Base-by-base conservation (phyloP, 2,888 invertebrate genomes). In the Tolmerus cingulatus region DNA sequence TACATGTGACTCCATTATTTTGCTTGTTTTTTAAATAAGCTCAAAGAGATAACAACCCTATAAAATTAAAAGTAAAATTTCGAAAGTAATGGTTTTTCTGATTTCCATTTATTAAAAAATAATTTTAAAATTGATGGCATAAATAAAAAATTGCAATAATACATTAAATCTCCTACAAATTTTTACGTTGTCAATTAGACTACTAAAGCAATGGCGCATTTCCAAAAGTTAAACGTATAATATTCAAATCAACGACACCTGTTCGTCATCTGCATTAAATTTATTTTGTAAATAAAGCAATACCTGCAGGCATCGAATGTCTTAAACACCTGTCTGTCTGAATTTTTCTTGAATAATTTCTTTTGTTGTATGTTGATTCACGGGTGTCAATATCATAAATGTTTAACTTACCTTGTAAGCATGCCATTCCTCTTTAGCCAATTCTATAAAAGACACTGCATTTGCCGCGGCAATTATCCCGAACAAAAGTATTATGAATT, bases 351-450 rank as follows among this genome's bases (percentile, higher is more conserved):
- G 43, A 16, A 16, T 46, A 46, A 19, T 51, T 51, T 16, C 51
- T 51, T 51, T 51, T 51, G n/a, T 51, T 51, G n/a, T 51, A 51
- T 51, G n/a, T 19, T 51, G 51, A 51, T 51, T 51, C 51, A 51
- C 8, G 8, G n/a, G n/a, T n/a, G 51, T 51, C n/a, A 51, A 51
- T 51, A 51, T 66, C 8, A 27, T 66, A 23, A 23, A 66, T 66
- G 8, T 19, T 19, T 4, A 87, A 90, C 91, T 92, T 93, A 96
- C 96, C 95, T 96, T 97, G 91, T 95, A 97, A 0, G 95, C 93
- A n/a, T 93, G 93, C 96, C 96, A 97, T 93, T 97, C 97, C 91
- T 96, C 96, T 89, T 93, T 93, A 82, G 97, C 94, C 88, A 97
- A 93, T 90, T 97, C 96, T 89, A 94, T 93, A 90, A 96, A 95